Conservation (phyloP, 2,888 invertebrate species). For the Orthosia gracilis region DNA sequence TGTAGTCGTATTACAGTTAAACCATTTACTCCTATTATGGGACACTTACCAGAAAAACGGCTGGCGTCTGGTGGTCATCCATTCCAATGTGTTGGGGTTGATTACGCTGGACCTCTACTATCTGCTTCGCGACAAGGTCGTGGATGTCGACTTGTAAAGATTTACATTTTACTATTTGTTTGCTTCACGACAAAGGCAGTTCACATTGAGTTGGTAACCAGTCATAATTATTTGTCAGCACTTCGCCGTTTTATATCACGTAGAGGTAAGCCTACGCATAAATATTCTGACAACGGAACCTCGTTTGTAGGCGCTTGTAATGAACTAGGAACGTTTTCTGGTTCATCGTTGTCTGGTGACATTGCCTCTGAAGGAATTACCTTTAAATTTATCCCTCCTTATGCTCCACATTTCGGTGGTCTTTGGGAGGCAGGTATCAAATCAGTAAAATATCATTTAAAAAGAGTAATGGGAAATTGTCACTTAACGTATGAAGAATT, state of each 20-base stretch:
- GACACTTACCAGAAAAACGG: slow-evolving; percentile 50
- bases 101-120: background rate
- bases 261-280: slow-evolving; percentile 3
- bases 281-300: slow-evolving; percentile 2
- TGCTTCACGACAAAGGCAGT: slow-evolving; percentile 58
- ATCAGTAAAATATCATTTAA: slow-evolving; percentile 3
- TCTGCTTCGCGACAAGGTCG: background rate
- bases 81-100: slow-evolving; percentile 22
- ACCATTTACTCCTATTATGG: slow-evolving; percentile 50
- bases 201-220: slow-evolving; percentile 60
- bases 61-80: slow-evolving; percentile 27
- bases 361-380: slow-evolving; percentile 12
- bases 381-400: slow-evolving; percentile 19
- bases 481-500: slow-evolving; percentile 2
- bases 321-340: slow-evolving; percentile 46
- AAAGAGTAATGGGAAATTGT: slow-evolving; percentile 11
- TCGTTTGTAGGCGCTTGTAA: slow-evolving; percentile 63
- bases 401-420: slow-evolving; percentile 11
- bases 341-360: slow-evolving; percentile 6
- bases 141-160: slow-evolving; percentile 18
- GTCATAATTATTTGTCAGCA: slow-evolving; percentile 40
- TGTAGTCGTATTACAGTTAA: slow-evolving; percentile 59
- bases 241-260: slow-evolving; percentile 9
- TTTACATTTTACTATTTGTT: slow-evolving; percentile 53
- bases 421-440: background rate